Evolutionary conservation across 2,797 vertebrate species (phyloP).

Genomic region (Gambelia wislizenii): DNA sequence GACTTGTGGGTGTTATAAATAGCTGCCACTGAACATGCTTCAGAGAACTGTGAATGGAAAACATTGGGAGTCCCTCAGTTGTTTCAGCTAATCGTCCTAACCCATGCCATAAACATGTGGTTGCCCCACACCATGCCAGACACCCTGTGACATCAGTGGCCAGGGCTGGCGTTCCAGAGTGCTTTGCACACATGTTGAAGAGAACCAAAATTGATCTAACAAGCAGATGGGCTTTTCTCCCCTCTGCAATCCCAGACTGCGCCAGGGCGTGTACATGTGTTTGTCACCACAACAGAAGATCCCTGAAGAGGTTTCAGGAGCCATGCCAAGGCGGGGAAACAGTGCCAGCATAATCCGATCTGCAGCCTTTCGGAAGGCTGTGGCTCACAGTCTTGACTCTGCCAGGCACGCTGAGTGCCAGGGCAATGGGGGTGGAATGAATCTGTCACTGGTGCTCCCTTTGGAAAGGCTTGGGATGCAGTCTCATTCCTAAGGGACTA

Average conservation of each 20-base stretch:
- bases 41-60: constrained; percentile 44
- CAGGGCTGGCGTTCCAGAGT: background rate
- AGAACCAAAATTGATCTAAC: background rate
- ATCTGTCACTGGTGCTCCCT: background rate
- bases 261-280: background rate
- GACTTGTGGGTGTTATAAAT: constrained; percentile 43
- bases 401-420: background rate
- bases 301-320: constrained; percentile 31
- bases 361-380: constrained; percentile 26
- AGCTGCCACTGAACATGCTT: constrained; percentile 16
- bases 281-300: constrained; percentile 18
- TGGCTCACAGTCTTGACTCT: background rate
- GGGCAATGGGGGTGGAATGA: constrained; percentile 3
- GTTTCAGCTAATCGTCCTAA: constrained; percentile 16
- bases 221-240: constrained; percentile 9
- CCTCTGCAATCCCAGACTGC: constrained; percentile 5
- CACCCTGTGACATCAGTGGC: constrained; percentile 13
- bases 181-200: constrained; percentile 4
- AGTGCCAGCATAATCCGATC: constrained; percentile 35
- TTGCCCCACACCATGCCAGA: background rate
- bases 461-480: background rate
- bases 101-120: constrained; percentile 7
- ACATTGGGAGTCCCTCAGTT: constrained; percentile 45
- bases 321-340: constrained; percentile 18
- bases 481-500: background rate